Conservation (phyloP, 1,140 invertebrate species). For the Forficula auricularia region DNA sequence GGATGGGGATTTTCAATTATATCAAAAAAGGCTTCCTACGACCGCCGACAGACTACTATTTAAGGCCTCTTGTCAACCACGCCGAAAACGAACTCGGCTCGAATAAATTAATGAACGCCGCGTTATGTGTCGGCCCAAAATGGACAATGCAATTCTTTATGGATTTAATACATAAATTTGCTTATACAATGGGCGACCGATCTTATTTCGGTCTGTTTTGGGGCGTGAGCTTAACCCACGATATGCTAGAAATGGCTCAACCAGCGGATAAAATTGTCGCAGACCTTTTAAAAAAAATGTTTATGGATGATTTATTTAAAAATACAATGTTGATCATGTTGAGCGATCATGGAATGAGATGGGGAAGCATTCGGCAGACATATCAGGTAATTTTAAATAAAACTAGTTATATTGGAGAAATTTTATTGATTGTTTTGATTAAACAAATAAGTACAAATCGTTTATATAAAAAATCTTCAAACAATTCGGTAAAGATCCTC, state of each 20-base stretch:
- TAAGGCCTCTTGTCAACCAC: constrained; percentile 28
- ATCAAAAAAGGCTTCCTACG: constrained; percentile 32
- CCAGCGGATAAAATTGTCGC: constrained; percentile 26
- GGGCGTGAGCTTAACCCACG: constrained; percentile 32
- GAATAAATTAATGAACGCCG: constrained; percentile 27
- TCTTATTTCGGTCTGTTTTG: constrained; percentile 31
- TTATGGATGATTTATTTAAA: constrained; percentile 21
- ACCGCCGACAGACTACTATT: constrained; percentile 39
- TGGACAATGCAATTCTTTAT: constrained; percentile 21
- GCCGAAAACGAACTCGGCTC: constrained; percentile 30
- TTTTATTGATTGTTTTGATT: neutral
- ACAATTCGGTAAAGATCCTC: too few species aligned
- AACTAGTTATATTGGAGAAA: neutral
- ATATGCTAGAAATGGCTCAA: constrained; percentile 28
- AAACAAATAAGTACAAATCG: too few species aligned
- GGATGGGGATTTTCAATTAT: constrained; percentile 38
- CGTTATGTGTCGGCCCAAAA: constrained; percentile 32
- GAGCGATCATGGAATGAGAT: constrained; percentile 54
- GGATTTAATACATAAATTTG: constrained; percentile 16
- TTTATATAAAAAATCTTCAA: too few species aligned
- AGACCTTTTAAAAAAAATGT: constrained; percentile 20
- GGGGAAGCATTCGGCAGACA: constrained; percentile 42
- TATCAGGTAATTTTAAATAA: constrained; percentile 24
- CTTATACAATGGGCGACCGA: constrained; percentile 7
- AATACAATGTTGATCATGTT: constrained; percentile 41